Base-by-base conservation (phyloP, 2,113 vertebrate species). In the Nettapus auritus region DNA sequence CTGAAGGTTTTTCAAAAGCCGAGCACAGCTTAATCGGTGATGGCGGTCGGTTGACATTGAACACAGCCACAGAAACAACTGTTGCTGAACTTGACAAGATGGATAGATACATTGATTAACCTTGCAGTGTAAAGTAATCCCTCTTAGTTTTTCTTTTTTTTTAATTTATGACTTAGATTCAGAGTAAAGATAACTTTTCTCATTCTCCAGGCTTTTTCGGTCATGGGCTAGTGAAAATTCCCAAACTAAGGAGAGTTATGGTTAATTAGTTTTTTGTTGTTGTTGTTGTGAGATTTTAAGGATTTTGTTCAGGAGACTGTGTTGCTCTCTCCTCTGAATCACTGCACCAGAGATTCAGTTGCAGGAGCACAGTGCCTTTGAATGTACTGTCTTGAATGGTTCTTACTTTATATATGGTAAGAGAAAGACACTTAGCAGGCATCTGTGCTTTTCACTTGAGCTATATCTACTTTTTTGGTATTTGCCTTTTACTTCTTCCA, bases 31-130 rank as follows among this genome's bases (percentile, higher is more conserved):
- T 75, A 64, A 89, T 94, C 62, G 3, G 90, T 78, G 70, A 38
- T 87, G 84, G 89, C 13, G 1, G 53, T 66, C 1, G 1, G 36
- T 36, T 90, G 89, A 42, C 93, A 94, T 91, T 91, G 93, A 95
- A 73, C 53, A 6, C 34, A 21, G 93, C 28, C 42, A 7, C 75
- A 82, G 95, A 9, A 87, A 64, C 85, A 91, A 38, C 67, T 93
- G 75, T 79, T 91, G 85, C 82, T 91, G 85, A 50, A 4, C 79
- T 57, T 77, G 90, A 63, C 79, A 63, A 55, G 95, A 82, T 88
- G 86, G 59, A 80, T 53, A 93, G 90, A 94, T 93, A 94, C 92
- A 90, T 76, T 82, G 93, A 95, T 95, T 96, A 93, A 88, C 91
- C 91, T 96, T 95, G 91, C 55, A 62, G 70, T 2, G 0, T 55